Evolutionary conservation across 2,888 invertebrate species (phyloP), one percentile per base, ranked within the genome.

Genomic region (Euphydryas editha): DNA sequence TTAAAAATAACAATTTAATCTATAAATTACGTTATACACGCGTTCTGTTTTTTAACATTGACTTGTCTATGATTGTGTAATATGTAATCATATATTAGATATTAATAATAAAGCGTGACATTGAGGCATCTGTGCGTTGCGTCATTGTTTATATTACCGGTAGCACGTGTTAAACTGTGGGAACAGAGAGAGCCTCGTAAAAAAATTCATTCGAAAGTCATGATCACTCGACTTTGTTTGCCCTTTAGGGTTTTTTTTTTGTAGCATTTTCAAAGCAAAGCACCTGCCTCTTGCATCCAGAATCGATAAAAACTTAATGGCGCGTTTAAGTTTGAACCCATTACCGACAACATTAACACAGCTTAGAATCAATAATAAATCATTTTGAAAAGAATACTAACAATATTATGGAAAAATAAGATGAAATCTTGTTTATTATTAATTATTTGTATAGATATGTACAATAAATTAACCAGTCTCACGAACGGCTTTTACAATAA

Each of bases 1-100:
- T 85, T 82, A 82, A 88, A 86, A 87, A 86, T 85, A 86, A 84
- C 81, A 82, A 84, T 84, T 86, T 83, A 84, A 60, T 57, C 49
- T 21, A 21, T 30, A 55, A 62, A 47, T 63, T 61, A 63, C 54
- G 59, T 59, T 58, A 57, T 47, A 65, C 47, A 61, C 47, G 24
- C 24, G 30, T 54, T 57, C 21, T 30, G 30, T 51, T 17, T 57
- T 37, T 24, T 17, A 30, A 30, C 21, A 51, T 56, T 37, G 37
- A 62, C 55, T 56, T 37, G 20, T 56, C 39, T 56, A 55, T 47
- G 18, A 56, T 47, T 62, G 37, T 11, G 21, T 51, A 51, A 51
- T 54, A 17, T n/a, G 36, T 30, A 44, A 57, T 17, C 24, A 42
- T 46, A 44, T 49, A 47, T 59, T 63, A 60, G 58, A 61, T 69